Evolutionary conservation across 2,113 vertebrate species (phyloP).

Genomic region (Nanorana parkeri): DNA sequence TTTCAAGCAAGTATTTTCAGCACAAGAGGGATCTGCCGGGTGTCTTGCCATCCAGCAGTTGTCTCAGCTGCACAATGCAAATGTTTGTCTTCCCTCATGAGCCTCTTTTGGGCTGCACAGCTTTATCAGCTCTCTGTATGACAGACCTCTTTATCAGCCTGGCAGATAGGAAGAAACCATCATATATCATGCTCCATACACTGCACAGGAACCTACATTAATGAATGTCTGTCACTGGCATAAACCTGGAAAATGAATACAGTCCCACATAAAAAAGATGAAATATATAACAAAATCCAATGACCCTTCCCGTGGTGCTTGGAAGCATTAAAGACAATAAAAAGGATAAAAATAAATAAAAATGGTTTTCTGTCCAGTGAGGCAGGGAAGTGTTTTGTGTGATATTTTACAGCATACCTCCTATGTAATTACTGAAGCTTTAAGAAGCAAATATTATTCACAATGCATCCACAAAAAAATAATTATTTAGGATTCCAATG

Average conservation of each 20-base stretch:
- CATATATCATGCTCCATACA: conserved; percentile 54
- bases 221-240: conserved; percentile 55
- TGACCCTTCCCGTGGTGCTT: conserved; percentile 16
- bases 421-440: too few species aligned
- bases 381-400: neutral
- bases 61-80: conserved; percentile 55
- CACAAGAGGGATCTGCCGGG: conserved; percentile 10
- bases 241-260: conserved; percentile 53
- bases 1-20: conserved; percentile 5
- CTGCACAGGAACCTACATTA: conserved; percentile 51
- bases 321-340: conserved; percentile 44
- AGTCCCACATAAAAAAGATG: conserved; percentile 48
- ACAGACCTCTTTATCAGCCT: conserved; percentile 58
- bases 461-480: too few species aligned
- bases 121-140: conserved; percentile 56
- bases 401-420: neutral
- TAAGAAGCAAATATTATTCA: too few species aligned
- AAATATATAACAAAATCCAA: conserved; percentile 53
- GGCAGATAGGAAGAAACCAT: conserved; percentile 56
- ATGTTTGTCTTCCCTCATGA: conserved; percentile 52
- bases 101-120: conserved; percentile 53
- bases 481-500: too few species aligned
- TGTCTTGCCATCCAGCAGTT: conserved; percentile 8
- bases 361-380: conserved; percentile 27
- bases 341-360: conserved; percentile 39